A percentile compares a stretch with the other conserved stretches of the same genome.
These are phyloP conservation scores for Nestor notabilis DNA, from an alignment of 2,113 vertebrate genomes.

Conservation along the genomic window DNA sequence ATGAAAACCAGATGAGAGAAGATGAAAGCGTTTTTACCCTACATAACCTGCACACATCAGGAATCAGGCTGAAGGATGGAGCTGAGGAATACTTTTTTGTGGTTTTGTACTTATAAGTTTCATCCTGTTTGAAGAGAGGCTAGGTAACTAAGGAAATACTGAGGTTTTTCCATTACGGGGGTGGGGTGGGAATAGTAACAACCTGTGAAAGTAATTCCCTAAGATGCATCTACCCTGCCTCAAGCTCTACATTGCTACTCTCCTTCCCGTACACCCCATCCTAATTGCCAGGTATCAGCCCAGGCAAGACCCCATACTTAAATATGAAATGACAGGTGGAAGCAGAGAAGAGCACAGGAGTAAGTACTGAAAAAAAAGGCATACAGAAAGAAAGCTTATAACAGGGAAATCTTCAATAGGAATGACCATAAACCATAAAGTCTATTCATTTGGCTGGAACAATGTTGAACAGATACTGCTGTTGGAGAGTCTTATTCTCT, in stretches of 20 bases:
- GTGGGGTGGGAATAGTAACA: not conserved
- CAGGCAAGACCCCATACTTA: not conserved
- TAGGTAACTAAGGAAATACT: not conserved
- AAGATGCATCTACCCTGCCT: not conserved
- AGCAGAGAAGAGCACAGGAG: not conserved
- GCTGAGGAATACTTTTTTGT: not conserved
- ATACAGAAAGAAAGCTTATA: not conserved
- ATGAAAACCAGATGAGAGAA: constrained; percentile 51
- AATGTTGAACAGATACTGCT: not conserved
- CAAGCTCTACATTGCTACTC: not conserved
- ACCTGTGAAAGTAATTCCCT: not conserved
- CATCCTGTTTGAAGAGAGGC: not conserved
- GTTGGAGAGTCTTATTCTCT: not conserved
- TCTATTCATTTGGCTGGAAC: not conserved
- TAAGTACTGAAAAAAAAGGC: not conserved
- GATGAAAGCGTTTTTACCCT: constrained; percentile 54
- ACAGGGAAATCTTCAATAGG: not conserved
- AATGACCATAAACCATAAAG: not conserved
- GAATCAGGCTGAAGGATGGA: not conserved
- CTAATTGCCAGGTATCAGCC: not conserved
- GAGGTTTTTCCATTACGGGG: not conserved
- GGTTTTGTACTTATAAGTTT: not conserved
- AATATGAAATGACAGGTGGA: not conserved
- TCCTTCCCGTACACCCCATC: not conserved
- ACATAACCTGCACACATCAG: constrained; percentile 2